Evolutionary conservation across 1,140 invertebrate species (phyloP), one percentile per base, ranked within the genome.

Genomic region (Acromyrmex heyeri): DNA sequence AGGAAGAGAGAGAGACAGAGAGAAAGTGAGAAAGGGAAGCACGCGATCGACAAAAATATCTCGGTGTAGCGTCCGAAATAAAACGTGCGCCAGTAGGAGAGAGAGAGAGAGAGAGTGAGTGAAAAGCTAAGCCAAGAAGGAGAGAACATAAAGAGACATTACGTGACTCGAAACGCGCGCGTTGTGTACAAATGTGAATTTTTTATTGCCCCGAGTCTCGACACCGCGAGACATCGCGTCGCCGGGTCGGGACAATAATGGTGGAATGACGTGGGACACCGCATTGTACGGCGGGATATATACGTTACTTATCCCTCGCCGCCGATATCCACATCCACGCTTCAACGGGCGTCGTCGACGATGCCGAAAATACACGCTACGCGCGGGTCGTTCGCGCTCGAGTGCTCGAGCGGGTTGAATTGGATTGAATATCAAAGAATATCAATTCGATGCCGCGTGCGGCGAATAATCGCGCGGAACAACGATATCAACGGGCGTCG

Each of bases 31-130:
- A 70, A 21, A 69, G 30, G 18, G 53, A n/a, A 65, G 67, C 57
- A 67, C 62, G 30, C 16, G 67, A 55, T n/a, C 24, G 53, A 61
- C 72, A 77, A 59, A 76, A 86, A 87, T 55, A 87, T 30, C 73
- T 30, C 16, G 16, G 65, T 30, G 57, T 24, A 14, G 53, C 27
- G 79, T 65, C 79, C 70, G 21, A 72, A 73, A 87, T 85, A 72
- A 85, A 87, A 83, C 69, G 67, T 57, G 3, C 61, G 24, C 21
- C 0, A 55, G 18, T 27, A 44, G 57, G 27, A 30, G 27, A 30
- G 27, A 30, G 27, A 30, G 27, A 30, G n/a, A 61, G 61, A 57
- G 24, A 64, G 12, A 48, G 10, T 14, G 61, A 61, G 38, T 44
- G 38, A 44, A 44, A 44, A 44, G 38, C 38, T 44, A 1, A 10